Conservation (phyloP, 2,113 vertebrate genomes). For the Promerops cafer region DNA sequence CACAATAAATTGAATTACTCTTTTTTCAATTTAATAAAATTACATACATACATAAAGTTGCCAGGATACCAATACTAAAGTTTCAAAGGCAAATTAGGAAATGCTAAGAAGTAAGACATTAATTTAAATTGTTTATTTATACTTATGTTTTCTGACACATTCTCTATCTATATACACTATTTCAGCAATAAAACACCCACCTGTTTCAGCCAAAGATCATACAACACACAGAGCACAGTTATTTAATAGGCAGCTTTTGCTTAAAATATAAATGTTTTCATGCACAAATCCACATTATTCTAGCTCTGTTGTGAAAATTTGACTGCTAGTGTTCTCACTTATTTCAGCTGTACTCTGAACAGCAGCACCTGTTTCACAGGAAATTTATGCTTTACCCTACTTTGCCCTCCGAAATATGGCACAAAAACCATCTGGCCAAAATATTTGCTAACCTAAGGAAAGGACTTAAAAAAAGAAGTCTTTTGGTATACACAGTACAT, state of each 20-base stretch:
- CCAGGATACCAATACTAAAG: background rate
- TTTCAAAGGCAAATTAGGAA: background rate
- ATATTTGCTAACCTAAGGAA: background rate
- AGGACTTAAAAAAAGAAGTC: background rate
- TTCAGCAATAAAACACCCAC: background rate
- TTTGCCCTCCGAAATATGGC: background rate
- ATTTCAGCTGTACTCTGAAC: background rate
- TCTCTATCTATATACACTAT: background rate
- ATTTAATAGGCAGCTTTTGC: background rate
- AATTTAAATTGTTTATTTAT: background rate
- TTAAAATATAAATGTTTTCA: background rate
- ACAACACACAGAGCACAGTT: background rate
- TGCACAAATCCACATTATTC: background rate
- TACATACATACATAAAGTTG: background rate
- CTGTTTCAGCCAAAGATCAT: background rate
- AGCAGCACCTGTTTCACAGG: background rate
- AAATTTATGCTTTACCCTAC: background rate
- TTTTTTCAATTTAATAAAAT: background rate
- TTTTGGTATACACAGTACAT: background rate
- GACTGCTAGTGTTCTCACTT: background rate
- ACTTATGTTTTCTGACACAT: background rate
- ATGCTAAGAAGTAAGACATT: background rate
- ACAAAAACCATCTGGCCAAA: background rate
- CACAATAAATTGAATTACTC: background rate
- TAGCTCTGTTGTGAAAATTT: background rate